Base-by-base conservation (phyloP, 35 echinoderm and acorn worm genomes). In the Lytechinus pictus region DNA sequence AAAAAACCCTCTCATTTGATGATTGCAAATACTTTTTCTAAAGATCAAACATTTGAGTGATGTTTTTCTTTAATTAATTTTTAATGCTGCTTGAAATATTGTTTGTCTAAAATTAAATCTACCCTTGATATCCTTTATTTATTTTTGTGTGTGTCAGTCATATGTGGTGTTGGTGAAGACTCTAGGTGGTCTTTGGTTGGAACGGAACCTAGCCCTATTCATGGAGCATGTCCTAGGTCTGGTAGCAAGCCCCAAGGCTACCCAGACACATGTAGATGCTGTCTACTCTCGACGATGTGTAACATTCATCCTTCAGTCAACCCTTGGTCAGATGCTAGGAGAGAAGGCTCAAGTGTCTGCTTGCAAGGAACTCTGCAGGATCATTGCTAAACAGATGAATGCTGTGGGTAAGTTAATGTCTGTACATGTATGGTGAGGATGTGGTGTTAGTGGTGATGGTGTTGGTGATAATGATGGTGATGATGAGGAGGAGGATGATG, bases 371-470 rank as follows among this genome's bases (percentile, higher is more conserved):
- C 87, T 99, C 27, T 99, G 98, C 89, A 71, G 86, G 53, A 95
- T 99, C 86, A 99, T 99, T 60, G 94, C 97, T 27, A 97, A 99
- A 94, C 96, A 96, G 90, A 99, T 99, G 98, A 98, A 99, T 51
- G n/a, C 95, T 52, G 87, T 97, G 54, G 96, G 98, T 99, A 71
- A 96, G 98, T 79, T 79, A 79, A 44, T 44, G 33, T 44, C 33
- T 44, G 33, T 44, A 44, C 33, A 44, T 44, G 33, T 44, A 44
- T 44, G 33, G 33, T 44, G 33, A 44, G 33, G 33, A 1, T 44
- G 33, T 44, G 33, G 33, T 44, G 33, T 44, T 44, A 44, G 33
- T 44, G 33, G 33, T 44, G 33, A 44, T 44, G 33, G 33, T 44
- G 33, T 44, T 44, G 33, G 33, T 44, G 33, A 44, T 44, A 44